These are phyloP conservation scores for Calyptommatus sinebrachiatus DNA, from an alignment of 2,113 vertebrate genomes.

Conservation along the genomic window DNA sequence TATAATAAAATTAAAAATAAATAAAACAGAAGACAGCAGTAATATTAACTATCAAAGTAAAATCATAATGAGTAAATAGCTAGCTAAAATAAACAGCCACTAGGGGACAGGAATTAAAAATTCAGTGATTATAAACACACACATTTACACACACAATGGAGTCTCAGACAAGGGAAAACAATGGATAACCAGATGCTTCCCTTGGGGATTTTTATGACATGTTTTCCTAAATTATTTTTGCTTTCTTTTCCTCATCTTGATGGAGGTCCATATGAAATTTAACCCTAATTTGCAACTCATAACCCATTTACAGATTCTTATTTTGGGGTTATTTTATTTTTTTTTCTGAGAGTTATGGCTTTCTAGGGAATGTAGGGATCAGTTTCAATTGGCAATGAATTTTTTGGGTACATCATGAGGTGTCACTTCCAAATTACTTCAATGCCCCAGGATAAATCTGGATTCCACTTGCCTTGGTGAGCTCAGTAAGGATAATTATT, in stretches of 20 bases:
- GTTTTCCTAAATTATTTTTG: neutral
- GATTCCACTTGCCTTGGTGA: no score
- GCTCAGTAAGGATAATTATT: conserved; percentile 15
- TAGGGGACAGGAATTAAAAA: neutral
- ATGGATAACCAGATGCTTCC: neutral
- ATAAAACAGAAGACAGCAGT: neutral
- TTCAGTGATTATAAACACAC: neutral
- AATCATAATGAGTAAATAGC: neutral
- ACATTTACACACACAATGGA: neutral
- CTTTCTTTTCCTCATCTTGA: neutral
- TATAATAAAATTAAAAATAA: neutral
- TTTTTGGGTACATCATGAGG: neutral
- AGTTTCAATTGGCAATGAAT: neutral
- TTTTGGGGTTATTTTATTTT: no score
- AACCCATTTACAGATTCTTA: neutral
- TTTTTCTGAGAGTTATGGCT: neutral
- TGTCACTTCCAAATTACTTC: no score
- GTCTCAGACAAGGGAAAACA: neutral
- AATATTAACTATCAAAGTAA: neutral
- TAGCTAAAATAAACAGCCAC: neutral
- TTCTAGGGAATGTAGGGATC: neutral
- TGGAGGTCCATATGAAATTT: neutral
- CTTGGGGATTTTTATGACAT: neutral
- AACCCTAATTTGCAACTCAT: neutral
- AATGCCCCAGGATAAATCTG: no score